Evolutionary conservation across 2,797 vertebrate genomes (phyloP), one percentile per base, ranked within the genome.

Genomic region (Valencia hispanica): DNA sequence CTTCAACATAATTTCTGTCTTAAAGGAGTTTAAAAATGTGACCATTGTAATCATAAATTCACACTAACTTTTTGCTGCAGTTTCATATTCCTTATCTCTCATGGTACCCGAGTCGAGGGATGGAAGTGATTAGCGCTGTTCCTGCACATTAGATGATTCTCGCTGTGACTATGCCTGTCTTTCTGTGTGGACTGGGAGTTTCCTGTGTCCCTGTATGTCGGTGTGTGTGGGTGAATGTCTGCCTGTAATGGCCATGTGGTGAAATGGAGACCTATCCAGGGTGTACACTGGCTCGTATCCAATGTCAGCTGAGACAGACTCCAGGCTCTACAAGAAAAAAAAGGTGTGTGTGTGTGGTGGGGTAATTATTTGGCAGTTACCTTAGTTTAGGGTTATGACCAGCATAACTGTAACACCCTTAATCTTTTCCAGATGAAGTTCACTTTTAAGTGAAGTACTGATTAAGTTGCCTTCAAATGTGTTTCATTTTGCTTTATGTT

Each of bases 361-460:
- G 41, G n/a, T 68, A 68, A 68, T 68, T 68, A 68, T 68, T 68
- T 68, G 65, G 30, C 47, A 50, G 27, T 22, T 55, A 74, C 68
- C n/a, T 70, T 32, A 47, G 66, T 22, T 51, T 36, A 34, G 48
- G 68, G 32, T 70, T 59, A 69, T 65, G 47, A 36, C 41, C 55
- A 17, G 55, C 15, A 36, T 65, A 45, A 51, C 63, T n/a, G 15
- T 68, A 4, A 14, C 39, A 71, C 72, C 68, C 63, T 57, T 50
- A 70, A 50, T 70, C 68, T 70, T 6, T 70, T 50, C 68, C 47
- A 68, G 65, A 68, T 68, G 65, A 68, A n/a, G 65, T 43, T 68
- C 14, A 68, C 4, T 17, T 43, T n/a, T 68, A 20, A 53, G 43
- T 41, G 7, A 65, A 25, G 41, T 18, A 27, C 65, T 68, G 39